Percentiles rank a stretch among this genome's conserved stretches.
phyloP scores from a whole-genome alignment of 2,797 vertebrate genomes.

The Enteromius treurensis region DNA sequence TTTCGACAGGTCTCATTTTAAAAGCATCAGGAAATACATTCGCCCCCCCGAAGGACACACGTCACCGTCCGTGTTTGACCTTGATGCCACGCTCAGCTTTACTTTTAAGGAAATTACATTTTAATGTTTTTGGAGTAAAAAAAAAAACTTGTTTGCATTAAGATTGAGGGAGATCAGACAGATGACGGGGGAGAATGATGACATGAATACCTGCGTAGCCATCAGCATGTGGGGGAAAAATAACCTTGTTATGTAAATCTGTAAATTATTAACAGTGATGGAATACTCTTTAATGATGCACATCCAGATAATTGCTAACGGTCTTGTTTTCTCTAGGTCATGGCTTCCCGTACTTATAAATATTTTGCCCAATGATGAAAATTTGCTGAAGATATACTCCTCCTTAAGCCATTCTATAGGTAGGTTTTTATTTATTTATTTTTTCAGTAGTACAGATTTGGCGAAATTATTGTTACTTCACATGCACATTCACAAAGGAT shows the following conservation, averaged over 20 bases:
- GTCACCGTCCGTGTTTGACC: conserved; percentile 35
- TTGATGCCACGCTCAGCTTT: conserved; percentile 43
- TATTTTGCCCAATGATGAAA: neutral
- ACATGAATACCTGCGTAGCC: neutral
- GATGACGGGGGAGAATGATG: neutral
- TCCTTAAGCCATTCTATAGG: neutral
- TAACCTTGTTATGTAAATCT: conserved; percentile 3
- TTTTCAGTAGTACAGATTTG: neutral
- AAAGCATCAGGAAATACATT: conserved; percentile 48
- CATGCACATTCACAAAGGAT: neutral
- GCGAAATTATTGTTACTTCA: neutral
- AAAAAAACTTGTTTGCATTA: neutral
- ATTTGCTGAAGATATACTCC: neutral
- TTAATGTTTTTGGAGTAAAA: conserved; percentile 20
- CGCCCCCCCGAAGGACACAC: neutral
- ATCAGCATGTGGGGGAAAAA: neutral
- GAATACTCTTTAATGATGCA: conserved; percentile 39
- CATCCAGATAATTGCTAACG: neutral
- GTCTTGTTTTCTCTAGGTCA: neutral
- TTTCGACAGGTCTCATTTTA: conserved; percentile 50
- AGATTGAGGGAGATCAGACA: neutral
- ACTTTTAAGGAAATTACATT: conserved; percentile 44
- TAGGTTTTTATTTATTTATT: neutral
- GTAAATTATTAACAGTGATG: conserved; percentile 29
- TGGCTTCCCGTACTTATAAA: neutral